Evolutionary conservation across 2,888 invertebrate genomes (phyloP).

Genomic region (Folsomia manolachei): DNA sequence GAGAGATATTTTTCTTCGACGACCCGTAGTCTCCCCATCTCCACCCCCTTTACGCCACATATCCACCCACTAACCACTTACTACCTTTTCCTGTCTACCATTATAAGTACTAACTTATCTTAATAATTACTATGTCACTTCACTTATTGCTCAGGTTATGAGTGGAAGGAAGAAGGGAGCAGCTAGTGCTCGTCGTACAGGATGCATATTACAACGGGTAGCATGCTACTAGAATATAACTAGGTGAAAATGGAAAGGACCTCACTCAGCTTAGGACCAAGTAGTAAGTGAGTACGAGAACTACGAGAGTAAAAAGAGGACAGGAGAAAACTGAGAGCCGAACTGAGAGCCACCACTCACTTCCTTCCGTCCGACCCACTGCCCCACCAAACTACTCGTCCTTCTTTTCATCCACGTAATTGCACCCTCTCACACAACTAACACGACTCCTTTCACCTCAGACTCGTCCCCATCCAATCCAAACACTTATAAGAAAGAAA

Average conservation of each 20-base stretch:
- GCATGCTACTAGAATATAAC: neutral
- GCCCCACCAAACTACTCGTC: neutral
- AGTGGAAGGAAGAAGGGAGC: too few relatives aligned
- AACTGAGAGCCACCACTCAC: neutral
- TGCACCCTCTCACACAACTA: neutral
- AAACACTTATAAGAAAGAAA: too few relatives aligned
- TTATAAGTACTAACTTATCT: too few relatives aligned
- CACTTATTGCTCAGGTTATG: too few relatives aligned
- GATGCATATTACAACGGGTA: too few relatives aligned
- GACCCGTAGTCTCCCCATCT: conserved; percentile 52
- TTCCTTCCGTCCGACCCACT: neutral
- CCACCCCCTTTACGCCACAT: conserved; percentile 21
- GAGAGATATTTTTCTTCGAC: conserved; percentile 79
- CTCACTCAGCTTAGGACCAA: neutral
- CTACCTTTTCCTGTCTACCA: neutral
- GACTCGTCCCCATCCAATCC: neutral
- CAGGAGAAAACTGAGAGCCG: too few relatives aligned
- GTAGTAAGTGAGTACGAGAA: neutral
- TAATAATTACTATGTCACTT: too few relatives aligned
- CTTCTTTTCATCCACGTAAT: neutral
- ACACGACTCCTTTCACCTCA: neutral
- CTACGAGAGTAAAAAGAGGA: too few relatives aligned
- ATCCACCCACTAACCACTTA: conserved; percentile 8
- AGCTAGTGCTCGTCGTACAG: too few relatives aligned
- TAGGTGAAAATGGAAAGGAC: neutral